phyloP scores from a whole-genome alignment of 1,140 invertebrate genomes.

The Trigoniulus corallinus region DNA sequence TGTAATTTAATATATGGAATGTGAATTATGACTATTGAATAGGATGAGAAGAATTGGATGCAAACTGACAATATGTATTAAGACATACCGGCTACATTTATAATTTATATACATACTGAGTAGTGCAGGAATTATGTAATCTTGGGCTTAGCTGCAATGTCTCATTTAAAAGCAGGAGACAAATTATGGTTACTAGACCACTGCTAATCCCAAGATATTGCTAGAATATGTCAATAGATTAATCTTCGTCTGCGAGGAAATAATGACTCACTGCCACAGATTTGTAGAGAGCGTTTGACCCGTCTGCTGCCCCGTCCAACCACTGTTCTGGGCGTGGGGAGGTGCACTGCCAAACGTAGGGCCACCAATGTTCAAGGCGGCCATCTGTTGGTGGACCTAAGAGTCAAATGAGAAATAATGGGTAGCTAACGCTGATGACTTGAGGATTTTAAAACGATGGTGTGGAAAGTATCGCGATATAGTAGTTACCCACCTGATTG shows the following conservation, averaged over 20 bases:
- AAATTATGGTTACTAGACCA: neutral
- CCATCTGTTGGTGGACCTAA: slow-evolving; percentile 38
- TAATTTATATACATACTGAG: neutral
- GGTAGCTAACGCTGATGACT: neutral
- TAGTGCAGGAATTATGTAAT: neutral
- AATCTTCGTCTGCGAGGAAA: neutral
- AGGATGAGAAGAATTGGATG: no score
- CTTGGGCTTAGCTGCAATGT: neutral
- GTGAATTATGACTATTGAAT: no score
- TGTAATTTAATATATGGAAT: no score
- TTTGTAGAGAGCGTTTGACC: slow-evolving; percentile 34
- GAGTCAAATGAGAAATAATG: slow-evolving; percentile 9
- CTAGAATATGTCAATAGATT: neutral
- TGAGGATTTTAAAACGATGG: no score
- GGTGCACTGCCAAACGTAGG: slow-evolving; percentile 4
- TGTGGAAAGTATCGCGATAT: neutral
- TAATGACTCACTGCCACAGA: slow-evolving; percentile 29
- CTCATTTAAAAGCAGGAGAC: neutral
- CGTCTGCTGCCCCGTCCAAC: neutral
- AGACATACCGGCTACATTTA: no score
- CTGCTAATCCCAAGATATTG: neutral
- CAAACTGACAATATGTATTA: no score
- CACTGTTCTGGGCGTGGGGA: no score
- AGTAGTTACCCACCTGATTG: neutral
- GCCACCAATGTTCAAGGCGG: slow-evolving; percentile 29